These are phyloP conservation scores for Dicrostonyx torquatus DNA, from an alignment of 2,797 vertebrate species.

Conservation along the genomic window DNA sequence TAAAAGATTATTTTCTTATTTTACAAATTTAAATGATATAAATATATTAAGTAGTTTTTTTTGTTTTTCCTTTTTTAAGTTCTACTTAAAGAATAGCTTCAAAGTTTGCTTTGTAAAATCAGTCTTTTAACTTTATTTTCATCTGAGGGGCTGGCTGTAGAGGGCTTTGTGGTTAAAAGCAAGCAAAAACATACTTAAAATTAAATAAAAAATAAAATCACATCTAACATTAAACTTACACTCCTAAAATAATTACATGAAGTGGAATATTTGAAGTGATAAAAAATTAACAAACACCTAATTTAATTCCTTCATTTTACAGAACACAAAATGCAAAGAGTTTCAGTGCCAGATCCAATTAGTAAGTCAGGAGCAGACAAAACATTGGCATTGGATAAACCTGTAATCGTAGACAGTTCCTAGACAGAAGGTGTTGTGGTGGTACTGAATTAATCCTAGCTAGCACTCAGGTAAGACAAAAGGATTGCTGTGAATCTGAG, in stretches of 20 bases:
- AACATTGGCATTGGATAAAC: background rate
- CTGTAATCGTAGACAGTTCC: conserved; percentile 14
- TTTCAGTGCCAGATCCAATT: background rate
- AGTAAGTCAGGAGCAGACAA: conserved; percentile 15
- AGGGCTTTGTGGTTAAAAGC: background rate
- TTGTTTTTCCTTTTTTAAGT: background rate
- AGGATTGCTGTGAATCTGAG: background rate
- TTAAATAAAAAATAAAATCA: conserved; percentile 28
- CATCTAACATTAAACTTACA: background rate
- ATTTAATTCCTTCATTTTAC: conserved; percentile 43
- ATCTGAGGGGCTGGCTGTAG: background rate
- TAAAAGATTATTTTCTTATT: conserved; percentile 24
- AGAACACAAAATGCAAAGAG: conserved; percentile 34
- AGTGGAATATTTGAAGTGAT: background rate
- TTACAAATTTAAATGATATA: conserved; percentile 58
- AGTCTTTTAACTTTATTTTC: conserved; percentile 48
- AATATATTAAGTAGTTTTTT: conserved; percentile 20
- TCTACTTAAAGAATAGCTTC: conserved; percentile 34
- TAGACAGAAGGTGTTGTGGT: background rate
- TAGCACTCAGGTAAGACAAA: background rate
- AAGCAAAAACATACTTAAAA: background rate
- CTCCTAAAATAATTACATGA: conserved; percentile 53
- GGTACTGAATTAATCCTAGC: background rate
- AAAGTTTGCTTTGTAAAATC: conserved; percentile 43
- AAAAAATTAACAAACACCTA: background rate